Base-by-base conservation (phyloP, 2,797 vertebrate genomes). In the Dermochelys coriacea region DNA sequence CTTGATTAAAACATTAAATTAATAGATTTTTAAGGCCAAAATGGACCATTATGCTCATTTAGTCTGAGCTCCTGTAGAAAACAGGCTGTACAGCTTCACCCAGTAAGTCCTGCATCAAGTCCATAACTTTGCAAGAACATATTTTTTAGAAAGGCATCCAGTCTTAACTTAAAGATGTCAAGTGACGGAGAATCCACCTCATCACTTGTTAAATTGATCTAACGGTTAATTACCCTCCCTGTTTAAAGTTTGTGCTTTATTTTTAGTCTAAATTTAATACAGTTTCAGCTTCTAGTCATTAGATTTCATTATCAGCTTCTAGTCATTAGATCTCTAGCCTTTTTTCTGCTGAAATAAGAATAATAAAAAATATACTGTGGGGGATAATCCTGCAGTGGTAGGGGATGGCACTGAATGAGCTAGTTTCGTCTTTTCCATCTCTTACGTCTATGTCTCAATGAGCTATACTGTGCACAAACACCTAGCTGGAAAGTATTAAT, bases 271-370 rank as follows among this genome's bases (percentile, higher is more conserved):
- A 85, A 90, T 51, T 71, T 85, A 92, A 93, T 14, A 5, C 7
- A n/a, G 11, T 51, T 91, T 84, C 54, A 91, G 52, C 21, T 88
- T 87, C 88, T 59, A 84, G n/a, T 14, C 57, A 8, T 31, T 84
- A 88, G 16, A 45, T 37, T 0, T 3, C 64, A 45, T 21, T 31
- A 45, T 1, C 54, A 91, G 52, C 21, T 88, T 87, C 88, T 59
- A 84, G n/a, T 14, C 57, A 8, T 31, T 84, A 88, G 16, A 45
- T 37, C 0, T 3, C 64, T 31, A 45, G 64, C 64, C 64, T 6
- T 90, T 84, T 85, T 21, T 47, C 92, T 49, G 50, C 0, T 4
- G 90, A 57, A 91, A 25, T 31, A n/a, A 82, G 49, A 84, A 29
- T 59, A 83, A 5, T 87, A 18, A 68, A 85, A 87, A 61, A 83